These are phyloP conservation scores for Furnarius figulus DNA, from an alignment of 2,113 vertebrate genomes.

Conservation along the genomic window DNA sequence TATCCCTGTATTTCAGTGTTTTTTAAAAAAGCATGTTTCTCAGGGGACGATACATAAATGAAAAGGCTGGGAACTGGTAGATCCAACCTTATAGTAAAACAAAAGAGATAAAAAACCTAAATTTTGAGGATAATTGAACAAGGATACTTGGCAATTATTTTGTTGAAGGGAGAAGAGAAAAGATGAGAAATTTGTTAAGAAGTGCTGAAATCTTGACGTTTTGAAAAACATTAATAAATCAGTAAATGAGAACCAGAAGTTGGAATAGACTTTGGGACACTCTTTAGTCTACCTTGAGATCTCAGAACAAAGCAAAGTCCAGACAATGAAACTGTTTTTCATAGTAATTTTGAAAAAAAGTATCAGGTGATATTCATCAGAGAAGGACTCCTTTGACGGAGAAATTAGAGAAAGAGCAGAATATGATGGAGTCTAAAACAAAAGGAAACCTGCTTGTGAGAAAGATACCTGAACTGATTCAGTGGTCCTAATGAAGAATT, in stretches of 20 bases:
- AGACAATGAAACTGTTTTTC: not conserved
- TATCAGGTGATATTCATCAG: not conserved
- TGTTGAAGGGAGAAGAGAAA: not conserved
- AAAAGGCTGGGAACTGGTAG: not conserved
- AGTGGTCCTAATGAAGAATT: not conserved
- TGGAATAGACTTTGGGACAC: not conserved
- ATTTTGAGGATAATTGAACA: not conserved
- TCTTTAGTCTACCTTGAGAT: not conserved
- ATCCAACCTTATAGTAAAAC: not conserved
- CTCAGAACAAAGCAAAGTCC: not conserved
- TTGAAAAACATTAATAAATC: not conserved
- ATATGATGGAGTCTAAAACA: not conserved
- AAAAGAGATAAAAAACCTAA: not conserved
- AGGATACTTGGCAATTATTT: not conserved
- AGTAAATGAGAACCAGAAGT: not conserved
- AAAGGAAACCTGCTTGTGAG: not conserved
- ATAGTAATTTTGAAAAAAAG: not conserved
- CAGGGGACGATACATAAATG: not conserved
- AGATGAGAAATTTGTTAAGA: not conserved
- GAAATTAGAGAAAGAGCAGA: not conserved
- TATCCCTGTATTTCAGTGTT: not conserved
- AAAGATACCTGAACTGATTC: not conserved
- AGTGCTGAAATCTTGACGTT: not conserved
- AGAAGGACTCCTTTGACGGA: not conserved
- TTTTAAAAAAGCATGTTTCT: not conserved